Base-by-base conservation (phyloP, 2,113 vertebrate genomes). In the Oncorhynchus kisutch region DNA sequence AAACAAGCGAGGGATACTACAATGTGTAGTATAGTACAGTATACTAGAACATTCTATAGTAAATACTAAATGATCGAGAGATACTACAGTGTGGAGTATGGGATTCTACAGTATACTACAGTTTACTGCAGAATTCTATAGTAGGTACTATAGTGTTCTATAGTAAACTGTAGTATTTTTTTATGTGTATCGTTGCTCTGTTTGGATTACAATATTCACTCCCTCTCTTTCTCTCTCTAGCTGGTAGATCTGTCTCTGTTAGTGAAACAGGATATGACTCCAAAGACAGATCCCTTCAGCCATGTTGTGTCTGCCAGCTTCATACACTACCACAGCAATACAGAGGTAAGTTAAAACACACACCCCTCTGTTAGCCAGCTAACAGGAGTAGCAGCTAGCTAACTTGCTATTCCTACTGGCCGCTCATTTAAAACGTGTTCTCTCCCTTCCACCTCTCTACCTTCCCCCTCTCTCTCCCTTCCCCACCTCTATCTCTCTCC, bases 221-320 rank as follows among this genome's bases (percentile, higher is more conserved):
- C 14, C 4, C 54, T 57, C 4, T 20, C 27, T 20, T 16, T 20
- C 54, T n/a, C 22, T n/a, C 62, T 64, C 20, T 25, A 69, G 67
- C 22, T 69, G 18, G 67, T 69, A 22, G 67, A 69, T 45, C 67
- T 69, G 67, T 69, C 67, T 69, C 67, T 69, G 29, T n/a, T 69
- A 20, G 67, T 69, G 25, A 69, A 69, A 69, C 67, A 69, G 34
- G 67, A 69, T n/a, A 69, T 69, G 67, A 69, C 31, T n/a, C 18
- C 67, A 5, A 39, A 69, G 67, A 22, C 34, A 12, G 29, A 27
- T 34, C 67, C 67, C 34, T 69, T 39, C 34, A 69, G 67, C 7
- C 67, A 69, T 8, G 67, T 16, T 18, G 25, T 69, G 16, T 20
- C 67, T 69, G 67, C 67, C n/a, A 69, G 18, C 67, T 69, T 39